Base-by-base conservation (phyloP, 1,140 invertebrate genomes). In the Drosophila equinoxialis region DNA sequence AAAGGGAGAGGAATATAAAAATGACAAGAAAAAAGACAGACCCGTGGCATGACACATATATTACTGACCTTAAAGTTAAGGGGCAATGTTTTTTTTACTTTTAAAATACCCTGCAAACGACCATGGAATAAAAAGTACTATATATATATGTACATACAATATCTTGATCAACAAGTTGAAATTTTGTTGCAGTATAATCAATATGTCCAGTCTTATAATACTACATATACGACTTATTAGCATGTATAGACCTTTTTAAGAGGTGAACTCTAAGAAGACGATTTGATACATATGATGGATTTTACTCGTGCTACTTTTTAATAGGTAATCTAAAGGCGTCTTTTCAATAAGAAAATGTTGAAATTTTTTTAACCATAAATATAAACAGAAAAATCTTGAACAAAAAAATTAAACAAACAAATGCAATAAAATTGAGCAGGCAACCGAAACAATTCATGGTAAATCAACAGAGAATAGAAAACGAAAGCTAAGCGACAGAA, bases 401-500 rank as follows among this genome's bases (percentile, higher is more conserved):
- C 20, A 23, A 51, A 51, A 51, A 51, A 23, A 11, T 23, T 51
- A 51, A 11, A 51, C 45, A 51, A 51, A 51, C 20, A 51, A 23
- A 23, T 10, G 45, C 3, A 51, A 71, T 71, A 45, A 67, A 65
- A 69, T 65, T 74, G 69, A 87, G 83, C 77, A 35, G 83, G 79
- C 79, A 86, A 87, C 83, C 82, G 79, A 86, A 86, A 87, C 45
- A 51, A 23, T 51, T 87, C 76, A 87, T 86, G 83, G 79, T 86
- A 83, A 86, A 87, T 83, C 72, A 83, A 86, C 83, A 86, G 64
- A 81, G 75, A 71, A 78, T 3, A 10, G 17, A 48, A 7, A 20
- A 23, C 10, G 17, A 7, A 23, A 23, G 17, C 20, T 23, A 2
- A 51, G 45, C 3, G 6, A 23, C 4, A 48, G 1, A 20, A n/a